Conservation (phyloP, 2,113 vertebrate species). For the Notothenia rossii region DNA sequence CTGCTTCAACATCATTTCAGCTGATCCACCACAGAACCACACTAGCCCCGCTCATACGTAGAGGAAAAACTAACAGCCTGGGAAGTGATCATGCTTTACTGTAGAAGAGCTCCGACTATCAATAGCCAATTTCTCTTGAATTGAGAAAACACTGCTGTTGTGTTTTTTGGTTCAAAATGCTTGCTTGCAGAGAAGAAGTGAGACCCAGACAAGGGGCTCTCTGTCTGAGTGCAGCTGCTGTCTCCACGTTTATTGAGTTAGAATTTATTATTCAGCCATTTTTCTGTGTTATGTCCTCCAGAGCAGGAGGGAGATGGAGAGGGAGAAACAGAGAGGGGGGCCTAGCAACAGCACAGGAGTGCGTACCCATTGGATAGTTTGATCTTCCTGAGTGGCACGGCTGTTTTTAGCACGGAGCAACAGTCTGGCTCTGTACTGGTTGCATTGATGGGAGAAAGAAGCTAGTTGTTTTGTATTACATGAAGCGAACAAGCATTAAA, state of each 20-base stretch:
- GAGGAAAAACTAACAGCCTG: slow-evolving; percentile 12
- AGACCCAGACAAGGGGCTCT: slow-evolving; percentile 74
- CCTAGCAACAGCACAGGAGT: slow-evolving; percentile 80
- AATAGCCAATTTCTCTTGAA: slow-evolving; percentile 36
- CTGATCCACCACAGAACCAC: slow-evolving; percentile 39
- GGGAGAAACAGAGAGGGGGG: slow-evolving; percentile 63
- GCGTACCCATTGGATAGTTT: slow-evolving; percentile 80
- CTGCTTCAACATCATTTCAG: slow-evolving; percentile 32
- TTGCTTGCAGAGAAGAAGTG: slow-evolving; percentile 53
- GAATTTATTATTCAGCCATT: slow-evolving; percentile 85
- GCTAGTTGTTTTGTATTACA: slow-evolving; percentile 52
- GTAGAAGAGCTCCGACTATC: slow-evolving; percentile 21
- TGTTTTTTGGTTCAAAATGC: slow-evolving; percentile 44
- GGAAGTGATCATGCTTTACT: slow-evolving; percentile 39
- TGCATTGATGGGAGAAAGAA: slow-evolving; percentile 56
- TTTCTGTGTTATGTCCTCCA: slow-evolving; percentile 82
- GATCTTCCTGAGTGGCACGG: slow-evolving; percentile 78
- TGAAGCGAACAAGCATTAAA: slow-evolving; percentile 45
- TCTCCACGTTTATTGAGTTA: slow-evolving; percentile 84
- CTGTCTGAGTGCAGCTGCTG: slow-evolving; percentile 81
- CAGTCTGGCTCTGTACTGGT: slow-evolving; percentile 73
- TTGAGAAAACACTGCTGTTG: slow-evolving; percentile 25
- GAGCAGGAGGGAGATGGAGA: slow-evolving; percentile 69
- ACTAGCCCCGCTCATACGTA: slow-evolving; percentile 14
- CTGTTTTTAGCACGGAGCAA: slow-evolving; percentile 80